Conservation (phyloP, 1,140 invertebrate species). For the Charaxes varanes region DNA sequence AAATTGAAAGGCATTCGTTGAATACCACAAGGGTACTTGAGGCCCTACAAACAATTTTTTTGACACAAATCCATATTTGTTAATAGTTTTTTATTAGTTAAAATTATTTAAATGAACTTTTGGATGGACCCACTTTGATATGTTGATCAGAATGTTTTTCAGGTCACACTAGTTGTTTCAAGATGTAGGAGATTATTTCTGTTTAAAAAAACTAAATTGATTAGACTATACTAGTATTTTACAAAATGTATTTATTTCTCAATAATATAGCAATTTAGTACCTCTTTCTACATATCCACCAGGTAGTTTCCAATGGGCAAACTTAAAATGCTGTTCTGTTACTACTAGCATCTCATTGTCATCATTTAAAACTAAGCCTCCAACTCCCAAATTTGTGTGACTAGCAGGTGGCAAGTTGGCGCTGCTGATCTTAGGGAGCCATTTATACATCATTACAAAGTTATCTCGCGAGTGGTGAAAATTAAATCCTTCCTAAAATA, state of each 20-base stretch:
- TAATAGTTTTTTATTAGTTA: too few species aligned
- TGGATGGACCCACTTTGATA: too few species aligned
- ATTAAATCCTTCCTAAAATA: conserved; percentile 84
- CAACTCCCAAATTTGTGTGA: conserved; percentile 91
- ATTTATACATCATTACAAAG: conserved; percentile 86
- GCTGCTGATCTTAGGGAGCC: conserved; percentile 78
- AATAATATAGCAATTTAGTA: conserved; percentile 40
- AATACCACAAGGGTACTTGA: too few species aligned
- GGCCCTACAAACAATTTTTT: too few species aligned
- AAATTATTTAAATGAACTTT: too few species aligned
- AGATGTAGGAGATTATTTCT: too few species aligned
- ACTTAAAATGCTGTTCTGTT: conserved; percentile 80
- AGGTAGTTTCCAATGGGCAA: conserved; percentile 90
- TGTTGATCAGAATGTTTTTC: too few species aligned
- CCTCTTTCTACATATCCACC: conserved; percentile 92
- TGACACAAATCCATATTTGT: conserved; percentile 7
- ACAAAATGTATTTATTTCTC: too few species aligned
- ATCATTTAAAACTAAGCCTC: conserved; percentile 88
- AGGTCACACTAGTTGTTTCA: too few species aligned
- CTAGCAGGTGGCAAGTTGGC: conserved; percentile 86
- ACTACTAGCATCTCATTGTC: conserved; percentile 87
- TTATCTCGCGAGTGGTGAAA: conserved; percentile 90
- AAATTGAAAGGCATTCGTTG: too few species aligned
- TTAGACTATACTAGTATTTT: too few species aligned
- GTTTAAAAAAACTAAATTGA: too few species aligned